Percentiles rank a stretch among this genome's conserved stretches.
phyloP scores from a whole-genome alignment of 2,113 vertebrate genomes.

The Mobula birostris region DNA sequence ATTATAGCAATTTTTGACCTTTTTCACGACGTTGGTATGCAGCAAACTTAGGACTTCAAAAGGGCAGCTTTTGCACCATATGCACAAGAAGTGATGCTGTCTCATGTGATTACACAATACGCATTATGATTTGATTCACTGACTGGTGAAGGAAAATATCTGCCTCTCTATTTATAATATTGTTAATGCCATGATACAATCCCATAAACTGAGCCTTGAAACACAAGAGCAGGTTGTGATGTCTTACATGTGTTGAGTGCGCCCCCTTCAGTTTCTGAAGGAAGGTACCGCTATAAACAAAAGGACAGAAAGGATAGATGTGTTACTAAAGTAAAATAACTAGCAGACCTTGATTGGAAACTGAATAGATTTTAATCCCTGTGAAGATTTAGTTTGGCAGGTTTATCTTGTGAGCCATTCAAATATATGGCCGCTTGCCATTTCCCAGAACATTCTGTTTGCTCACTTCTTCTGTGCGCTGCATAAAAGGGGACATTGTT shows the following conservation, averaged over 20 bases:
- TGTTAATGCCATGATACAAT: not conserved
- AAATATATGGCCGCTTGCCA: slow-evolving; percentile 42
- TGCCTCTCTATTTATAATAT: slow-evolving; percentile 4
- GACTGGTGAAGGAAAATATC: slow-evolving; percentile 1
- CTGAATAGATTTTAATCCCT: slow-evolving; percentile 38
- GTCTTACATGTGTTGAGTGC: not conserved
- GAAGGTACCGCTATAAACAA: not conserved
- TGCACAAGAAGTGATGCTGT: not conserved
- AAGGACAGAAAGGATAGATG: not conserved
- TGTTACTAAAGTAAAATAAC: slow-evolving; percentile 35
- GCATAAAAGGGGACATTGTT: slow-evolving; percentile 47
- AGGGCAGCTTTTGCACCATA: not conserved
- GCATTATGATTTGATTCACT: slow-evolving; percentile 13
- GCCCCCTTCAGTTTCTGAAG: not conserved
- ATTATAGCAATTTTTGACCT: slow-evolving; percentile 13
- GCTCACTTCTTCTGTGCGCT: slow-evolving; percentile 43
- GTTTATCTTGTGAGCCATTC: slow-evolving; percentile 41
- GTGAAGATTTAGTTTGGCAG: slow-evolving; percentile 39
- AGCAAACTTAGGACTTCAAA: not conserved
- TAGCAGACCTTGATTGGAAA: slow-evolving; percentile 29
- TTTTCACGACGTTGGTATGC: not conserved
- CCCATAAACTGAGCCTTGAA: slow-evolving; percentile 18
- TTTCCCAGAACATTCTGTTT: slow-evolving; percentile 48
- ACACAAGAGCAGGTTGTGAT: not conserved
- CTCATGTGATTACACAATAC: not conserved